Evolutionary conservation across 2,113 vertebrate species (phyloP).

Genomic region (Anolis sagrei): DNA sequence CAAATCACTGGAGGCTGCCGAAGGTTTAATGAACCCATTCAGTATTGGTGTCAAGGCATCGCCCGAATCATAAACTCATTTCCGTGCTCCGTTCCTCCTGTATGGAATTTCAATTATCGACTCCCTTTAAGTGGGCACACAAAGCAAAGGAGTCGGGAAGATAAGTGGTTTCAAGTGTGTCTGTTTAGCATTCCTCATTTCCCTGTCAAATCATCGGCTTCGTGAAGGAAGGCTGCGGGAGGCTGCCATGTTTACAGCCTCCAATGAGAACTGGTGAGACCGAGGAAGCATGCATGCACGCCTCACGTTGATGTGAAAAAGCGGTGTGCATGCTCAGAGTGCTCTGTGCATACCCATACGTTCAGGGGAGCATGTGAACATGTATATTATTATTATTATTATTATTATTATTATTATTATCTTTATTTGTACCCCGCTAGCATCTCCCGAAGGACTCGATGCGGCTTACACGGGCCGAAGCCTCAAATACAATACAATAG

Average conservation of each 20-base stretch:
- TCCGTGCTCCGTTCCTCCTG: conserved; percentile 35
- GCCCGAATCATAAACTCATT: conserved; percentile 30
- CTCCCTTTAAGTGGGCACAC: conserved; percentile 23
- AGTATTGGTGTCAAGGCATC: background rate
- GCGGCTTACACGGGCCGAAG: too few species aligned
- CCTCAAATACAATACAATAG: too few species aligned
- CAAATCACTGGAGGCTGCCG: conserved; percentile 15
- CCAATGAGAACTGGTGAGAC: background rate
- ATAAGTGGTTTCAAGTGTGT: background rate
- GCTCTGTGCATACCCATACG: too few species aligned
- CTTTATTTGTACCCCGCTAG: too few species aligned
- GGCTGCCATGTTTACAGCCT: background rate
- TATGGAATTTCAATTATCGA: conserved; percentile 37
- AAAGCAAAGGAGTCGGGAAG: background rate
- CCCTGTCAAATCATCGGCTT: background rate
- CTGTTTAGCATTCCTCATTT: background rate
- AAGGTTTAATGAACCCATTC: conserved; percentile 39
- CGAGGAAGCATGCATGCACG: background rate
- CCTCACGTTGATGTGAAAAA: too few species aligned
- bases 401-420: too few species aligned
- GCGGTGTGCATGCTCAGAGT: too few species aligned
- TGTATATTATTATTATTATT: too few species aligned
- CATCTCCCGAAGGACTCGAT: too few species aligned
- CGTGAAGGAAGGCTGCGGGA: background rate
- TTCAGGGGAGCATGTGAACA: too few species aligned